These are phyloP conservation scores for Alitta virens DNA, from an alignment of 2,888 invertebrate genomes.

Conservation along the genomic window DNA sequence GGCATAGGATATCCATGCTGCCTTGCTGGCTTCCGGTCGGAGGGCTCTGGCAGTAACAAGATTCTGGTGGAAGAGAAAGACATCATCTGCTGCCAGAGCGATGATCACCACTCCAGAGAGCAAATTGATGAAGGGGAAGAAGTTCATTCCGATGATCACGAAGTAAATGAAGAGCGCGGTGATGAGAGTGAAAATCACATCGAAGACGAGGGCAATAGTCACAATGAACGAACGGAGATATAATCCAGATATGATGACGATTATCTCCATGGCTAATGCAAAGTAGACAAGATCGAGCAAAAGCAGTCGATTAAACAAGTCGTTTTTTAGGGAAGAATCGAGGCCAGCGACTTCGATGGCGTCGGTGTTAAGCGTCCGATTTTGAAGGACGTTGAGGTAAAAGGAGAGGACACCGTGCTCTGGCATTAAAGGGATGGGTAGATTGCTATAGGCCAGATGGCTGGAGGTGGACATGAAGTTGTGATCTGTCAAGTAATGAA, in stretches of 20 bases:
- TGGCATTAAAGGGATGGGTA: neutral
- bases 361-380: neutral
- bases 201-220: neutral
- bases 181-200: neutral
- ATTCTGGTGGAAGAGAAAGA: neutral
- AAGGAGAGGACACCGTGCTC: neutral
- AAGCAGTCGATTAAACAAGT: neutral
- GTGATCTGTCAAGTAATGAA: neutral
- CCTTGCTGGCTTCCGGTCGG: neutral
- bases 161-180: neutral
- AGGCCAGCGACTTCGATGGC: neutral
- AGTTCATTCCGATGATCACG: neutral
- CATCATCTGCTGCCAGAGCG: slow-evolving; percentile 1
- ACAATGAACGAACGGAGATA: neutral
- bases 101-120: neutral
- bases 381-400: neutral
- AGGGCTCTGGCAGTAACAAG: neutral
- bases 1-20: neutral
- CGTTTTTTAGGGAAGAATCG: neutral
- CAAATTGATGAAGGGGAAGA: neutral
- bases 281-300: neutral
- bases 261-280: neutral
- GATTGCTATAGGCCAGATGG: neutral
- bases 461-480: neutral
- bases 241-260: neutral